phyloP scores from a whole-genome alignment of 2,888 invertebrate species.

The Tanytarsus gracilentus region DNA sequence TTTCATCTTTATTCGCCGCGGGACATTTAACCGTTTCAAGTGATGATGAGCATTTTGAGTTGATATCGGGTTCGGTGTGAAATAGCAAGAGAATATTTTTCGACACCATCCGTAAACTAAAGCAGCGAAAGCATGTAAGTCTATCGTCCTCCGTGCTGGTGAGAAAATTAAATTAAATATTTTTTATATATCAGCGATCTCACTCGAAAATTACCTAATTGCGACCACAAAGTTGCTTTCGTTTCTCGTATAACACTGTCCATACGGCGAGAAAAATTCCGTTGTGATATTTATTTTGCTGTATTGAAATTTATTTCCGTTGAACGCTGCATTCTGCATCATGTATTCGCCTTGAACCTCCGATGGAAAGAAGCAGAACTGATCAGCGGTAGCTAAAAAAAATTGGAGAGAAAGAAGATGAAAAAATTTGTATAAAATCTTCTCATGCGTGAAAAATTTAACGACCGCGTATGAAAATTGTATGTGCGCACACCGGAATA shows the following conservation, averaged over 20 bases:
- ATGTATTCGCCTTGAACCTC: constrained; percentile 56
- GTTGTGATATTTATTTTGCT: constrained; percentile 52
- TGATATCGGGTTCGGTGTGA: constrained; percentile 48
- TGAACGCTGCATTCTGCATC: constrained; percentile 47
- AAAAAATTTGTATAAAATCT: too few relatives aligned
- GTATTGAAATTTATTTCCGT: constrained; percentile 49
- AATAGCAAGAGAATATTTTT: constrained; percentile 53
- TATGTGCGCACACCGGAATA: too few relatives aligned
- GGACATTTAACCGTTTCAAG: constrained; percentile 52
- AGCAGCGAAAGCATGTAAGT: constrained; percentile 52
- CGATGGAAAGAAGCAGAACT: constrained; percentile 52
- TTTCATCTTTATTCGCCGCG: constrained; percentile 33
- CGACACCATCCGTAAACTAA: constrained; percentile 50
- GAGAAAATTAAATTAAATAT: constrained; percentile 29
- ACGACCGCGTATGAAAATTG: too few relatives aligned
- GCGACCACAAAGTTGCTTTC: constrained; percentile 54
- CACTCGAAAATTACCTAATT: constrained; percentile 38
- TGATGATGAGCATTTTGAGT: constrained; percentile 50
- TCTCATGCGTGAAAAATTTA: too few relatives aligned
- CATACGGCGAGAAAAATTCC: constrained; percentile 57
- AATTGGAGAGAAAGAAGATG: too few relatives aligned
- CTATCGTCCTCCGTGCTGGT: constrained; percentile 44
- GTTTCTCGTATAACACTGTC: constrained; percentile 51
- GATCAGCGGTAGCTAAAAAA: not conserved
- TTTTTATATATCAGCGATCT: constrained; percentile 8